Base-by-base conservation (phyloP, 1,140 invertebrate genomes). In the Pogonomyrmex barbatus region DNA sequence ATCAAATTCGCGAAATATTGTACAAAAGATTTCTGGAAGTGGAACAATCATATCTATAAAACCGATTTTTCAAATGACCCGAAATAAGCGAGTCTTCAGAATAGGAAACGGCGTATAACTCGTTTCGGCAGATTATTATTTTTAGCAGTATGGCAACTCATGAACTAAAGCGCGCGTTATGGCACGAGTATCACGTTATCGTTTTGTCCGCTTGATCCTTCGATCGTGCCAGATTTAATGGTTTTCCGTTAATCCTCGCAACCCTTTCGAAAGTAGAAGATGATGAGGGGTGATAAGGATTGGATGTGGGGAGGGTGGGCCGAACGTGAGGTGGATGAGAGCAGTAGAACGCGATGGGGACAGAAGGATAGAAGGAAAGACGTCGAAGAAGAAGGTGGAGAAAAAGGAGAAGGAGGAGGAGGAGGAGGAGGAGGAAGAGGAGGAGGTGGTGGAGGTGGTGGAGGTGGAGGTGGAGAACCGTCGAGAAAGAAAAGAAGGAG, bases 151-250 rank as follows among this genome's bases (percentile, higher is more conserved):
- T 9, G 33, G 42, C 58, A 54, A 83, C 45, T 83, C 54, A 60
- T 83, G 79, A 73, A 75, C 68, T 14, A 36, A 45, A 47, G 65
- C 70, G 68, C 87, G 42, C 54, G 36, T 68, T 45, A 54, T 52
- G 68, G 86, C 79, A 83, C 63, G 84, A 70, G 86, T 24, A 24
- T 86, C 85, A 65, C 84, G 58, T 87, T 84, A 84, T 87, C 87
- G 68, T 78, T 82, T 83, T 88, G 70, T 82, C 76, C 77, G 68
- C 68, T 67, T 63, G 88, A 89, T 82, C 77, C 75, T 76, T 79
- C 85, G 71, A 62, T 89, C 84, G 85, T 70, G 88, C 82, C 77
- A 79, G 89, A 88, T 90, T 90, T 90, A 90, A 90, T 90, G 87
- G 86, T 90, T 90, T 65, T 85, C 83, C 82, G 76, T 90, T 90